Evolutionary conservation across 2,888 invertebrate species (phyloP).

Genomic region (Sisyra terminalis): DNA sequence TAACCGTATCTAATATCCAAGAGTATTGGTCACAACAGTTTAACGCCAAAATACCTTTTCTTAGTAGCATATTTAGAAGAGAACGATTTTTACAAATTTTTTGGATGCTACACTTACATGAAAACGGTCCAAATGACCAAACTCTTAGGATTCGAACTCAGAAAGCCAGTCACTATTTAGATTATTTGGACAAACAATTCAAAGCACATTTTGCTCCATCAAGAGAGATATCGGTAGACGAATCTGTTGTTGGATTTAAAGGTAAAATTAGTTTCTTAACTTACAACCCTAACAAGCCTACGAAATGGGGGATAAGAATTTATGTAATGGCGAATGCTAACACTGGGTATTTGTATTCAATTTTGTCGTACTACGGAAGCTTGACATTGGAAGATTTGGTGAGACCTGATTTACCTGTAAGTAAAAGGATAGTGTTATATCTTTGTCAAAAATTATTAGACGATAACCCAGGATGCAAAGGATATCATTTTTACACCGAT

Average conservation of each 20-base stretch:
- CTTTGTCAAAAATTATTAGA: too few species aligned
- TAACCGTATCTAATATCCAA: not conserved
- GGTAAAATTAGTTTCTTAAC: slow-evolving; percentile 12
- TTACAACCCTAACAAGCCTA: slow-evolving; percentile 12
- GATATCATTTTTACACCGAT: too few species aligned
- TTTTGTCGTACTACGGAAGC: too few species aligned
- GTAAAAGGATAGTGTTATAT: too few species aligned
- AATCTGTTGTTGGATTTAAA: slow-evolving; percentile 11
- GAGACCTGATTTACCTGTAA: too few species aligned
- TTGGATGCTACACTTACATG: slow-evolving; percentile 6
- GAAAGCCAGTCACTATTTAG: slow-evolving; percentile 8
- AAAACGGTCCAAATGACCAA: not conserved
- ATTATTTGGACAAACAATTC: slow-evolving; percentile 10
- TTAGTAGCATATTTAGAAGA: not conserved
- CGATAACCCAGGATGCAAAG: too few species aligned
- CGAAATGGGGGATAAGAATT: slow-evolving; percentile 5
- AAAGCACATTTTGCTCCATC: too few species aligned
- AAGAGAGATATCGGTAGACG: slow-evolving; percentile 6
- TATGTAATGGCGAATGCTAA: too few species aligned
- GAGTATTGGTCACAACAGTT: not conserved
- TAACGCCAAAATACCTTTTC: not conserved
- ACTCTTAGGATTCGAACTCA: slow-evolving; percentile 5
- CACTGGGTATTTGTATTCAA: too few species aligned
- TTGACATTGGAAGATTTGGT: too few species aligned
- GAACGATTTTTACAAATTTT: not conserved